Base-by-base conservation (phyloP, 2,888 invertebrate species). In the Helicoverpa assulta region DNA sequence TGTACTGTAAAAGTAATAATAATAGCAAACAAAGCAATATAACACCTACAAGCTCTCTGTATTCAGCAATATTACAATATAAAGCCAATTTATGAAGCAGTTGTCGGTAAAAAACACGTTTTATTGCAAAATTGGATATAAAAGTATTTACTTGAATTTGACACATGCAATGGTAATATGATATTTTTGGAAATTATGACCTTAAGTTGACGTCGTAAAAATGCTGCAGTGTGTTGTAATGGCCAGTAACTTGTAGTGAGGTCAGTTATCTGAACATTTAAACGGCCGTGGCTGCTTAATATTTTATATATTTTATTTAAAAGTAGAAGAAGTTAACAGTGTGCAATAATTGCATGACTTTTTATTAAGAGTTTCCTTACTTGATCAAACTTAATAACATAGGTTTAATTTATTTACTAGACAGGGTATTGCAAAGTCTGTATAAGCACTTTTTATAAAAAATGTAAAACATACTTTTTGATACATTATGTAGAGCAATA, bases 141-240 rank as follows among this genome's bases (percentile, higher is more conserved):
- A 4, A 51, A 16, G 16, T 51, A 40, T 37, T 50, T 52, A 55
- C 37, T 52, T 21, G 2, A 40, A n/a, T 62, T 55, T 52, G 33
- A 56, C 19, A 21, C 40, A 53, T 19, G 40, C 6, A 18, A 1
- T 29, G 37, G 53, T 60, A 51, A 65, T 53, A 26, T 62, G 0
- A 56, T 63, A 63, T 54, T 80, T 70, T 70, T 33, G 47, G 29
- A 43, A 63, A 47, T 60, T 21, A 65, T 18, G 10, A 33, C 26
- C 37, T 53, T 62, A 56, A 79, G 68, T 56, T 66, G 59, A 52
- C 19, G 52, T 58, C 61, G 18, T 65, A 73, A 68, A 68, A 64
- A 40, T 53, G 10, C 64, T 61, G 64, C 21, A 18, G 54, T 16
- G 5, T 6, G 8, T 67, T 75, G 26, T 75, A 58, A 75, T 37